Evolutionary conservation across 2,888 invertebrate genomes (phyloP).

Genomic region (Meteorus colon): DNA sequence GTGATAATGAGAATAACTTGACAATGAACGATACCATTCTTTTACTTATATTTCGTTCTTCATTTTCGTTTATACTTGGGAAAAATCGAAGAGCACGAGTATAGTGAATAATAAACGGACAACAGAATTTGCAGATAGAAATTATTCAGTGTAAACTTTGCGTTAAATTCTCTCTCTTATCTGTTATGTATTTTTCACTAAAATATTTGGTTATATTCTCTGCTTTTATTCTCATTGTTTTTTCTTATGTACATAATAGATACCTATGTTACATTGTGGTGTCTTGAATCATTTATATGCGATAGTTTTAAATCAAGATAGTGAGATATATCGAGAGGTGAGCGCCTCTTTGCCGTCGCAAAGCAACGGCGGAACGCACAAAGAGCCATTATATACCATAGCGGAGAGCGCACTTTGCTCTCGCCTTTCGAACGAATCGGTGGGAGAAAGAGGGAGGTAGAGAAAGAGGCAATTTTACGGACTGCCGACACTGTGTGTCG

Average conservation of each 20-base stretch:
- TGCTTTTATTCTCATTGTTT: neutral
- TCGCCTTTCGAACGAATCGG: neutral
- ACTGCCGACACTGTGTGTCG: slow-evolving; percentile 46
- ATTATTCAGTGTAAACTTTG: too few relatives aligned
- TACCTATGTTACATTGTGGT: slow-evolving; percentile 3
- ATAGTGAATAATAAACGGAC: too few relatives aligned
- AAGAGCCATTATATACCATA: slow-evolving; percentile 49
- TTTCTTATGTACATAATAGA: neutral
- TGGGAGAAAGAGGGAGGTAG: slow-evolving; percentile 30
- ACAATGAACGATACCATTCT: neutral
- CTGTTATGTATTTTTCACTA: too few relatives aligned
- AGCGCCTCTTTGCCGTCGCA: slow-evolving; percentile 27
- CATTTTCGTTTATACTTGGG: neutral
- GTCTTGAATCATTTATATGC: slow-evolving; percentile 13
- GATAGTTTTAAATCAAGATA: neutral
- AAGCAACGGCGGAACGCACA: slow-evolving; percentile 43
- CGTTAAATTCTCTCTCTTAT: too few relatives aligned
- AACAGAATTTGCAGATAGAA: too few relatives aligned
- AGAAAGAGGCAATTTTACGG: slow-evolving; percentile 52
- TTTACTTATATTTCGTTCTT: neutral
- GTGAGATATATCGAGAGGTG: slow-evolving; percentile 34
- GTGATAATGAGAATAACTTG: neutral
- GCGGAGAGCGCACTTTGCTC: slow-evolving; percentile 42
- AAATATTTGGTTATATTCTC: neutral
- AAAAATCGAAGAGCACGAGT: too few relatives aligned